Conservation (phyloP, 2,888 invertebrate species). For the Acleris holmiana region DNA sequence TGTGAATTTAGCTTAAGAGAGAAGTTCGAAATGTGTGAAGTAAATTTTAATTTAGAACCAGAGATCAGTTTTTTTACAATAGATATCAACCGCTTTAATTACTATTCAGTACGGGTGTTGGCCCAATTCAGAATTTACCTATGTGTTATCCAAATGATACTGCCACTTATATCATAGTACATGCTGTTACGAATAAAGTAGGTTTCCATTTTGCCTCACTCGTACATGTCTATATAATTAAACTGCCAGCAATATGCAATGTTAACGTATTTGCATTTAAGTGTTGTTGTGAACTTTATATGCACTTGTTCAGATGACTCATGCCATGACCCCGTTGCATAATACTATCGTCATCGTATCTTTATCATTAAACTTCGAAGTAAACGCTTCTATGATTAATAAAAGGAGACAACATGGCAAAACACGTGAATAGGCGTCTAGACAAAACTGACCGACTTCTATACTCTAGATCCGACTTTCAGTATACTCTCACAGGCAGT, state of each 20-base stretch:
- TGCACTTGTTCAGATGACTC: slow-evolving; percentile 23
- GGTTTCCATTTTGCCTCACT: no score
- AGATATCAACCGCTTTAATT: no score
- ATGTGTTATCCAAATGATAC: no score
- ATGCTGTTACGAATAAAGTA: no score
- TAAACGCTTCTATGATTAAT: background rate
- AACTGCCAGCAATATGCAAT: background rate
- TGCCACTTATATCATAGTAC: no score
- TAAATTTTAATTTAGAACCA: no score
- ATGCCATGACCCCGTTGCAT: slow-evolving; percentile 18
- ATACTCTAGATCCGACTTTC: background rate
- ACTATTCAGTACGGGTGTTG: no score
- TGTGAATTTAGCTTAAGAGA: no score
- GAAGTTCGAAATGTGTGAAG: no score
- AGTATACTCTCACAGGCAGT: slow-evolving; percentile 9
- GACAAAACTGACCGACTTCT: slow-evolving; percentile 3
- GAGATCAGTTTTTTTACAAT: no score
- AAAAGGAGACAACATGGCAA: slow-evolving; percentile 1
- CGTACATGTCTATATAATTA: no score
- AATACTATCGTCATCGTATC: background rate
- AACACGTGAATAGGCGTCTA: slow-evolving; percentile 13
- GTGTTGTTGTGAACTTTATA: slow-evolving; percentile 20
- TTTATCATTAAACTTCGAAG: slow-evolving; percentile 2
- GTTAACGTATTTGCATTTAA: background rate
- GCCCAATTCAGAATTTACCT: no score